Evolutionary conservation across 2,113 vertebrate species (phyloP).

Genomic region (Engystomops pustulosus): DNA sequence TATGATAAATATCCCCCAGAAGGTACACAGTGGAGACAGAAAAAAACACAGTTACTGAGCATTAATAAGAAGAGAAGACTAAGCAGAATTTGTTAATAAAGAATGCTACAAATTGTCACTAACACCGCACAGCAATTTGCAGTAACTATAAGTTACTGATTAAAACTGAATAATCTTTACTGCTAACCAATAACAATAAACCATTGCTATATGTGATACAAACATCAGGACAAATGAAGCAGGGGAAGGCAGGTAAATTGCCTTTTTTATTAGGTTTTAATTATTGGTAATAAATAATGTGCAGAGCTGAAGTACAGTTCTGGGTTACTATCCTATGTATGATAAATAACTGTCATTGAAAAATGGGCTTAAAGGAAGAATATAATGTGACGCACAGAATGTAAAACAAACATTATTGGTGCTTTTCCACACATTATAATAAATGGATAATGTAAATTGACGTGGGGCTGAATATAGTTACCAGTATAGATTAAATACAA

Average conservation of each 20-base stretch:
- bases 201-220: neutral
- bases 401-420: neutral
- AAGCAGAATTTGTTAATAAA: too few relatives aligned
- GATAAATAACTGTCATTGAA: neutral
- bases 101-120: too few relatives aligned
- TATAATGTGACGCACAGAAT: neutral
- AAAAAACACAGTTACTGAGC: too few relatives aligned
- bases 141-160: too few relatives aligned
- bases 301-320: neutral
- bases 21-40: too few relatives aligned
- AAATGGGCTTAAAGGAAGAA: neutral
- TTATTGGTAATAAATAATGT: neutral
- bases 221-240: neutral
- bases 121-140: too few relatives aligned
- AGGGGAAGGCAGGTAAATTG: neutral
- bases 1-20: too few relatives aligned
- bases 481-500: constrained; percentile 23
- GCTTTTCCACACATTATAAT: neutral
- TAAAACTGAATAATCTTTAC: too few relatives aligned
- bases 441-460: neutral
- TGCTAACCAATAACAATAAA: neutral
- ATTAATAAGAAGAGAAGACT: too few relatives aligned
- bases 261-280: constrained; percentile 8
- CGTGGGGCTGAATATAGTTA: neutral
- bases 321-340: neutral